phyloP scores from a whole-genome alignment of 2,113 vertebrate species.

The Bettongia penicillata region DNA sequence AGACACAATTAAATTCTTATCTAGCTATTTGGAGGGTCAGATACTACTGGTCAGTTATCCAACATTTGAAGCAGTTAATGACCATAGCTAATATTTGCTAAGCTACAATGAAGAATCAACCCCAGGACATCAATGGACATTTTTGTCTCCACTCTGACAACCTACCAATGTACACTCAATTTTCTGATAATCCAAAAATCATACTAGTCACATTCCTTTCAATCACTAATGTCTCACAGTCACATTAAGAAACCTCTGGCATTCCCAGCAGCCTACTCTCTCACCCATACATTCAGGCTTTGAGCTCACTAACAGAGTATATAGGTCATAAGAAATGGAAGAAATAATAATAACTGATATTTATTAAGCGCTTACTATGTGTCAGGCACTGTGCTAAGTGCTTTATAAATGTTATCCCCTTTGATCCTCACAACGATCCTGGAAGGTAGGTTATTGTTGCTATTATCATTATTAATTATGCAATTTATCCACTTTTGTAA shows the following conservation, averaged over 20 bases:
- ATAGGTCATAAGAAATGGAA: not conserved
- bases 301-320: not conserved
- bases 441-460: not conserved
- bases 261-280: not conserved
- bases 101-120: not conserved
- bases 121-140: not conserved
- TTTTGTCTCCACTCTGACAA: not conserved
- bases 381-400: not conserved
- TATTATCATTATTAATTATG: not conserved
- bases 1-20: not conserved
- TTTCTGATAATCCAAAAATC: not conserved
- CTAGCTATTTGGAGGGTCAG: not conserved
- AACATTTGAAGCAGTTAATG: not conserved
- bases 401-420: not conserved
- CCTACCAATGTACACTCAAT: not conserved
- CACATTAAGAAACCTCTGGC: not conserved
- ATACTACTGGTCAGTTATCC: not conserved
- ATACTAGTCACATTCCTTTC: not conserved
- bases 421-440: not conserved
- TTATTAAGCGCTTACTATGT: not conserved
- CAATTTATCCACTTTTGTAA: not conserved
- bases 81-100: not conserved
- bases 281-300: not conserved
- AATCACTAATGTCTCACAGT: not conserved
- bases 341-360: not conserved